Evolutionary conservation across 2,888 invertebrate genomes (phyloP).

Genomic region (Lordiphosa fenestrarum): DNA sequence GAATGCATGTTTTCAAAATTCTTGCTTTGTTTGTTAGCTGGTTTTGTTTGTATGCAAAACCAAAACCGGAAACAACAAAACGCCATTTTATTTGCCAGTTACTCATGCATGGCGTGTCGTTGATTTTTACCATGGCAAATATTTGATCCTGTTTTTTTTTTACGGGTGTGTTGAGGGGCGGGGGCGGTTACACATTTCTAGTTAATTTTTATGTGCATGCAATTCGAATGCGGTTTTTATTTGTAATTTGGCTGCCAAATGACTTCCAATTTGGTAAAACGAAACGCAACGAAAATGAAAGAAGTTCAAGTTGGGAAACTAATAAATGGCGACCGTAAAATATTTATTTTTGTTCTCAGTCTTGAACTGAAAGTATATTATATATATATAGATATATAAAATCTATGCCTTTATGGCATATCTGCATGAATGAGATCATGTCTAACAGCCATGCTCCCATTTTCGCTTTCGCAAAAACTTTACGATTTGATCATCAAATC

Average conservation of each 20-base stretch:
- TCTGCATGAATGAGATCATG: no score
- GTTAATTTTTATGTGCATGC: constrained; percentile 59
- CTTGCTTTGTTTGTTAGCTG: not conserved
- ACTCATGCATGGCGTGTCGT: constrained; percentile 11
- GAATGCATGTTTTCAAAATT: constrained; percentile 17
- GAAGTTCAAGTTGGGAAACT: constrained; percentile 15
- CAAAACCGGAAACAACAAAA: constrained; percentile 50
- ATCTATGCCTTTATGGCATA: no score
- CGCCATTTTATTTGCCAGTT: constrained; percentile 51
- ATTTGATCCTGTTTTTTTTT: constrained; percentile 32
- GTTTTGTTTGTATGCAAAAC: constrained; percentile 12
- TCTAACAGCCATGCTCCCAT: no score
- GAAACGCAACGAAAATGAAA: constrained; percentile 1
- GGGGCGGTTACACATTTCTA: constrained; percentile 39
- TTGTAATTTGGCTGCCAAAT: constrained; percentile 57
- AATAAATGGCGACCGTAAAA: no score
- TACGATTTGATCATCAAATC: no score
- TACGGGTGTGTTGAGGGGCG: not conserved
- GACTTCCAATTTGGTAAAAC: constrained; percentile 22
- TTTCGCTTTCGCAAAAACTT: no score
- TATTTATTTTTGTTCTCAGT: no score
- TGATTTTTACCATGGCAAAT: constrained; percentile 48
- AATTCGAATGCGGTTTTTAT: constrained; percentile 46
- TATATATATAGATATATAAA: no score
- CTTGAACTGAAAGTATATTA: no score